Evolutionary conservation across 2,113 vertebrate genomes (phyloP).

Genomic region (Chaenogobius annularis): DNA sequence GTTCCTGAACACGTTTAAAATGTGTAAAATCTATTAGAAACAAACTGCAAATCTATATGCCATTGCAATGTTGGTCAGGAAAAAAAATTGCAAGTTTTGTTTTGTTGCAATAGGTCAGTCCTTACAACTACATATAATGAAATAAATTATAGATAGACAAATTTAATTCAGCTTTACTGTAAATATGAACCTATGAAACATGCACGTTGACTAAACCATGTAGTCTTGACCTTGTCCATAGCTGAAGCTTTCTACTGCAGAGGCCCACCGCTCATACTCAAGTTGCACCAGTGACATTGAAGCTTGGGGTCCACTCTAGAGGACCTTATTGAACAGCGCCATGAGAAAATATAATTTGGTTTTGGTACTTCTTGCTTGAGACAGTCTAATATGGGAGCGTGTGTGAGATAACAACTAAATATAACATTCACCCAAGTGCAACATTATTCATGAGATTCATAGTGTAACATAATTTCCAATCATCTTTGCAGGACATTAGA

Average conservation of each 20-base stretch:
- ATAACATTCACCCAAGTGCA: neutral
- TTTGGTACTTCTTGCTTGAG: neutral
- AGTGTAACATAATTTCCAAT: neutral
- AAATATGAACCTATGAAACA: no score
- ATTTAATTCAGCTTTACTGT: no score
- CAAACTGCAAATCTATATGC: no score
- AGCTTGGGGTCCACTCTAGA: neutral
- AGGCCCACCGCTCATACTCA: neutral
- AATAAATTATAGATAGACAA: no score
- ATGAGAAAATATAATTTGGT: neutral
- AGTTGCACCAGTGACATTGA: neutral
- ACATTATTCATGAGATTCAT: neutral
- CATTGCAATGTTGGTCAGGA: no score
- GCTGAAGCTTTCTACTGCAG: neutral
- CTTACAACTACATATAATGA: no score
- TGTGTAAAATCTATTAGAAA: no score
- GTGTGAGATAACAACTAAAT: neutral
- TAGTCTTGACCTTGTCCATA: neutral
- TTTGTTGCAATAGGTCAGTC: no score
- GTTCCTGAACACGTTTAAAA: no score
- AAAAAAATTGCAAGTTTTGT: no score
- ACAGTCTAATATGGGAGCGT: neutral
- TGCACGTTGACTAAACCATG: no score
- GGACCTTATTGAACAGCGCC: neutral
- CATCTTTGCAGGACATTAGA: neutral